Base-by-base conservation (phyloP, 2,888 invertebrate species). In the Brachyptera putata region DNA sequence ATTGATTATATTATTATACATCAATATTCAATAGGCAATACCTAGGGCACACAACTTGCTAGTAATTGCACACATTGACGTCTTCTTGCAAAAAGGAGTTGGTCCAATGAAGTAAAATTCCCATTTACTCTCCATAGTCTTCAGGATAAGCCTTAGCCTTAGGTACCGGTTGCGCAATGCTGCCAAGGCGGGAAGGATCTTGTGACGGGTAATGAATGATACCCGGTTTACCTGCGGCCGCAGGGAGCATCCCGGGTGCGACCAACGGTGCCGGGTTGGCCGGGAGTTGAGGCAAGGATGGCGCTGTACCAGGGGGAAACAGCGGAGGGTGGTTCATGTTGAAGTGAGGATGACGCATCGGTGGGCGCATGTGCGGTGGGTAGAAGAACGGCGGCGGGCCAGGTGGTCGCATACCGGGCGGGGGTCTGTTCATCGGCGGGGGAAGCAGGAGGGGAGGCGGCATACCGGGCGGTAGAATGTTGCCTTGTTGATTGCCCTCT, bases 161-260 rank as follows among this genome's bases (percentile, higher is more conserved):
- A 7, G 61, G 57, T 3, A 61, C 46, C 3, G 46, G 57, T 43
- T 77, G 77, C 14, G 77, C 77, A 3, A 36, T 53, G 0, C 91
- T 85, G 0, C 96, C 96, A 76, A 96, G 84, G 25, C 95, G 80
- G 37, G 89, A 86, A 0, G 98, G 98, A 80, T 99, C 98, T 75
- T 98, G 98, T 71, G 95, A 95, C 2, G 98, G 97, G 80, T 99
- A 99, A 76, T 97, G 95, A 61, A 83, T 80, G 0, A 83, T 79
- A 1, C 84, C 76, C 5, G 83, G 80, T n/a, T n/a, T n/a, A n/a
- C 80, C 77, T n/a, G 66, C 41, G 5, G 67, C 61, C 3, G 64
- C 41, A n/a, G n/a, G n/a, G n/a, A n/a, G n/a, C n/a, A 69, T 63
- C 5, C 68, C 67, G 0, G 68, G 66, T 3, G 69, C 68, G 9